Evolutionary conservation across 2,888 invertebrate genomes (phyloP).

Genomic region (Metopia argyrocephala): DNA sequence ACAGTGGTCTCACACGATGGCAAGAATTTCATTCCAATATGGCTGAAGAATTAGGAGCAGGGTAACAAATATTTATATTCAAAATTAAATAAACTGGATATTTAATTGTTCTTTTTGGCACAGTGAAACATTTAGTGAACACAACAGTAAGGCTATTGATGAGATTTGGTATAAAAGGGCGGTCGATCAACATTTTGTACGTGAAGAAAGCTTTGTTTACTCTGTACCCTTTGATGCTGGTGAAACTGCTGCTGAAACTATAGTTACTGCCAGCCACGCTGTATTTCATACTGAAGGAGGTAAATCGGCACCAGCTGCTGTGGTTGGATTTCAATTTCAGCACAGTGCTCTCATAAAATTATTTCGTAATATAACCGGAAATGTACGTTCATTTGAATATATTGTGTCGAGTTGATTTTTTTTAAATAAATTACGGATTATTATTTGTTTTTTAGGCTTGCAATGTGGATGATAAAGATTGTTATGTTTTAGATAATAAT

Average conservation of each 20-base stretch:
- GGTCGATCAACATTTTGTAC: slow-evolving; percentile 89
- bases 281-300: slow-evolving; percentile 84
- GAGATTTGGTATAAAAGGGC: slow-evolving; percentile 94
- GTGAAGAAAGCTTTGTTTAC: slow-evolving; percentile 90
- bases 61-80: no score
- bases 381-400: slow-evolving; percentile 80
- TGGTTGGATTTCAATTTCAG: slow-evolving; percentile 89
- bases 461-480: slow-evolving; percentile 83
- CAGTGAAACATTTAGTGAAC: slow-evolving; percentile 86
- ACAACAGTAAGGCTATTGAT: slow-evolving; percentile 88
- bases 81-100: no score
- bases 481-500: slow-evolving; percentile 93
- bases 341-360: slow-evolving; percentile 87
- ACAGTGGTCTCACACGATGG: slow-evolving; percentile 94
- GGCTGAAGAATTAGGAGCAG: slow-evolving; percentile 77
- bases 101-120: slow-evolving; percentile 65
- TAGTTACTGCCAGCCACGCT: slow-evolving; percentile 92
- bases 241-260: slow-evolving; percentile 80
- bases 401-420: not conserved
- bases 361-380: slow-evolving; percentile 89
- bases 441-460: slow-evolving; percentile 78
- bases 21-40: slow-evolving; percentile 85
- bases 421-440: not conserved
- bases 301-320: slow-evolving; percentile 83
- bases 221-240: slow-evolving; percentile 85